Percentiles rank a stretch among this genome's conserved stretches.
phyloP scores from a whole-genome alignment of 2,888 invertebrate species.

The Phoenoteleia sp. region DNA sequence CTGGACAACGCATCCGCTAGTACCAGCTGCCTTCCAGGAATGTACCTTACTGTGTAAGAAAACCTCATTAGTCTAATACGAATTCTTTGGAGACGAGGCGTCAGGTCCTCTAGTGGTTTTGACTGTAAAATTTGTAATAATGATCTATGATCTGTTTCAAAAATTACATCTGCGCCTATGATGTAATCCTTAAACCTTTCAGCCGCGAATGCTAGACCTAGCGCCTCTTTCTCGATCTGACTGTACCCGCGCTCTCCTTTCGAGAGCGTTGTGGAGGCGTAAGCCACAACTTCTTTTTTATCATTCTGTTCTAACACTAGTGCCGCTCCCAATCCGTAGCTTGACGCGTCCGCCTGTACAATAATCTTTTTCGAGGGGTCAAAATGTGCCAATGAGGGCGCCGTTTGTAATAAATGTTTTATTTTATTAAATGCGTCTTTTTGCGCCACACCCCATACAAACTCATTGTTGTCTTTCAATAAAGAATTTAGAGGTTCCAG shows the following conservation, averaged over 20 bases:
- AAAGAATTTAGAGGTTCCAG: conserved; percentile 62
- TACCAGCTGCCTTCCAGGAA: conserved; percentile 80
- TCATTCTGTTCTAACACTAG: conserved; percentile 76
- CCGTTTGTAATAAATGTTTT: conserved; percentile 75
- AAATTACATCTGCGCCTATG: conserved; percentile 75
- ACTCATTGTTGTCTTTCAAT: conserved; percentile 22
- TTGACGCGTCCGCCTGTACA: conserved; percentile 79
- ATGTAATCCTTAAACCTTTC: conserved; percentile 81
- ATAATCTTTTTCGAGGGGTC: conserved; percentile 71
- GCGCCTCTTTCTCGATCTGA: conserved; percentile 83
- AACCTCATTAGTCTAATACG: conserved; percentile 78
- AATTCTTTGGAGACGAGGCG: conserved; percentile 82
- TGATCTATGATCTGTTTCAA: conserved; percentile 84
- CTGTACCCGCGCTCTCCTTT: conserved; percentile 80
- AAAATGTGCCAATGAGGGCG: conserved; percentile 79
- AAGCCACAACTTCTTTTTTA: conserved; percentile 78
- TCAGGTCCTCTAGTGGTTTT: conserved; percentile 81
- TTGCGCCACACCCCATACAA: conserved; percentile 73
- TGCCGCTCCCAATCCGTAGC: conserved; percentile 80
- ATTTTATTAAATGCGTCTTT: conserved; percentile 75
- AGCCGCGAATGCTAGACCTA: conserved; percentile 81
- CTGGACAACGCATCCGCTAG: no score
- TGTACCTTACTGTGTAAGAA: conserved; percentile 75
- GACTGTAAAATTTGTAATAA: conserved; percentile 79
- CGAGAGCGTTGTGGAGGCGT: conserved; percentile 77